Percentiles rank a stretch among this genome's conserved stretches.
phyloP scores from a whole-genome alignment of 2,113 vertebrate species.

The Marcusenius ussheri region DNA sequence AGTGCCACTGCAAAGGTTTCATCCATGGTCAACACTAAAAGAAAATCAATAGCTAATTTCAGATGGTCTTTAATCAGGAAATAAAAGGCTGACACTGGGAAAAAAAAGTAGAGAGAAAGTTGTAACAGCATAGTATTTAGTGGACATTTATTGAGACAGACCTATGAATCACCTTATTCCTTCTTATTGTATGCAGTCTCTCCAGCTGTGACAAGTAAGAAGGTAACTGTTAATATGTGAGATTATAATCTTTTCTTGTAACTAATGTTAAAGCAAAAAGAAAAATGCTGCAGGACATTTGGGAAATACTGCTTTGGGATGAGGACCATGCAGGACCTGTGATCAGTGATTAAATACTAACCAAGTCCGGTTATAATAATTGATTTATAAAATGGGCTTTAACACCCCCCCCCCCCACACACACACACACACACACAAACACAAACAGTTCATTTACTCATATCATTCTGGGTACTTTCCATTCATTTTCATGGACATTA shows the following conservation, averaged over 20 bases:
- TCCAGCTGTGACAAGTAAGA: background rate
- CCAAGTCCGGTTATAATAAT: background rate
- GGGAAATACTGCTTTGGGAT: background rate
- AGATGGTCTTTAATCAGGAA: background rate
- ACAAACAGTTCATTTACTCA: no score
- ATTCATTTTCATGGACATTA: background rate
- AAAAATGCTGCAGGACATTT: background rate
- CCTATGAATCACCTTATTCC: background rate
- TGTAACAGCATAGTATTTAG: background rate
- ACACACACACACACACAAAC: no score
- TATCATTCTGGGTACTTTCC: no score
- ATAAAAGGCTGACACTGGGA: background rate
- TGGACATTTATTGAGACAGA: background rate
- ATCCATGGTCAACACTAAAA: background rate
- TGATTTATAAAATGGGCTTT: background rate
- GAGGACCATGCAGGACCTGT: background rate
- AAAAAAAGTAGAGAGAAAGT: background rate
- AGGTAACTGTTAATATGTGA: background rate
- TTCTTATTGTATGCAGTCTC: background rate
- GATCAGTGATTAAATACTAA: background rate
- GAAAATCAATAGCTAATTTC: conserved; percentile 16
- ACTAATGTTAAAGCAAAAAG: background rate
- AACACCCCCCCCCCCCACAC: background rate
- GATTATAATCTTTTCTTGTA: background rate
- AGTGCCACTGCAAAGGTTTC: background rate